phyloP scores from a whole-genome alignment of 2,113 vertebrate species.

The Tenrec ecaudatus region DNA sequence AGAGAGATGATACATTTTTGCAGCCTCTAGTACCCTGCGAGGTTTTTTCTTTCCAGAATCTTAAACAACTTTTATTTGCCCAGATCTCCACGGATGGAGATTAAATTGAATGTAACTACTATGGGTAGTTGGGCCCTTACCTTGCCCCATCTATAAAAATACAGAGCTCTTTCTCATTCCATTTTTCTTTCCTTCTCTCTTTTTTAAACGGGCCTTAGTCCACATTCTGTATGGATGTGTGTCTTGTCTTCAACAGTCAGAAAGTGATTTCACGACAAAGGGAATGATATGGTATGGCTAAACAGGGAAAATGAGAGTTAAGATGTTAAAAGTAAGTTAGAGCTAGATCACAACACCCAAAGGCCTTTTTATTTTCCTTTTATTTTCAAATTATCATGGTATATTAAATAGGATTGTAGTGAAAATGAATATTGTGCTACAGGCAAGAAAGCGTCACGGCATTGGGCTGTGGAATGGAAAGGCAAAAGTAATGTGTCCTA shows the following conservation, averaged over 20 bases:
- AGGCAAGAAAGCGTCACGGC: constrained; percentile 5
- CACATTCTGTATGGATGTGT: background rate
- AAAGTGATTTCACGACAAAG: background rate
- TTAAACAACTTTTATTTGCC: background rate
- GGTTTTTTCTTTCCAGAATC: background rate
- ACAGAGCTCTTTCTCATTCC: background rate
- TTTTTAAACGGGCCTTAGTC: background rate
- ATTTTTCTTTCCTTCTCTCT: background rate
- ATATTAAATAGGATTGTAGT: constrained; percentile 56
- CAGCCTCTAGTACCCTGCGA: background rate
- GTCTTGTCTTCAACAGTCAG: background rate
- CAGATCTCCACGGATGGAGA: background rate
- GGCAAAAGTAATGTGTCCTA: background rate
- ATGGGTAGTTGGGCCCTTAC: background rate
- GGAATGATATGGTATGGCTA: background rate
- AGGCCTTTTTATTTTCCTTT: background rate
- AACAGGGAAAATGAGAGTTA: background rate
- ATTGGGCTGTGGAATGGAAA: background rate
- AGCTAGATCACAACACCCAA: background rate
- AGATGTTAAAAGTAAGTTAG: background rate
- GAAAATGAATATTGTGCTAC: constrained; percentile 32
- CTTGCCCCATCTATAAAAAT: background rate
- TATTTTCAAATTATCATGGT: constrained; percentile 45
- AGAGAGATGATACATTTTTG: background rate
- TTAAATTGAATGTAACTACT: background rate